These are phyloP conservation scores for Rattus rattus DNA, from an alignment of 2,113 vertebrate species.

Conservation along the genomic window DNA sequence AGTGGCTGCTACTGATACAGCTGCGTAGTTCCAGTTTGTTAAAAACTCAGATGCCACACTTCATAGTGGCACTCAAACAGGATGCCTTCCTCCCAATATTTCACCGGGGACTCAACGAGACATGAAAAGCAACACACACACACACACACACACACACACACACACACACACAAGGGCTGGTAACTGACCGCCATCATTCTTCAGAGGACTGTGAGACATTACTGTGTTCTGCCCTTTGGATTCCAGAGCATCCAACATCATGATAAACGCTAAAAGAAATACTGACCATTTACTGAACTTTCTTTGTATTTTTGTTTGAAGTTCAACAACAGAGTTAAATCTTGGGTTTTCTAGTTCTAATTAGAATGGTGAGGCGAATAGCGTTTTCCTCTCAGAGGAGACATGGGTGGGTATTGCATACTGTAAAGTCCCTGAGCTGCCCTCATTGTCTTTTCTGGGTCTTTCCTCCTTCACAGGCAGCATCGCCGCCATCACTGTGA, in stretches of 20 bases:
- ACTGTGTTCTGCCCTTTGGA: not conserved
- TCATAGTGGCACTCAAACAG: not conserved
- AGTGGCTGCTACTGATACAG: not conserved
- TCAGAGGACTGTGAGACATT: not conserved
- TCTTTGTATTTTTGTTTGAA: not conserved
- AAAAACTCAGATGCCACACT: not conserved
- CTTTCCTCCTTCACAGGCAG: slow-evolving; percentile 81
- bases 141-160: too few relatives aligned
- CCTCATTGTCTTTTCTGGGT: not conserved
- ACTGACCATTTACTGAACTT: not conserved
- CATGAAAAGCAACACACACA: not conserved
- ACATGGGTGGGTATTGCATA: not conserved
- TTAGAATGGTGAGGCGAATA: not conserved
- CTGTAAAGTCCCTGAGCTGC: fast-evolving
- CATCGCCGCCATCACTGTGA: slow-evolving; percentile 87
- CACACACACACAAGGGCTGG: too few relatives aligned
- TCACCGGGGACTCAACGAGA: not conserved
- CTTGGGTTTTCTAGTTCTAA: not conserved
- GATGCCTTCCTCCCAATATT: not conserved
- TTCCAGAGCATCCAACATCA: not conserved
- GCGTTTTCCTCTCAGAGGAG: not conserved
- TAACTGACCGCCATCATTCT: not conserved
- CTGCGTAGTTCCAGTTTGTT: not conserved
- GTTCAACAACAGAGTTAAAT: not conserved
- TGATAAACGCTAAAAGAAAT: not conserved